Evolutionary conservation across 2,888 invertebrate species (phyloP), one percentile per base, ranked within the genome.

Genomic region (Resseliella maxima): DNA sequence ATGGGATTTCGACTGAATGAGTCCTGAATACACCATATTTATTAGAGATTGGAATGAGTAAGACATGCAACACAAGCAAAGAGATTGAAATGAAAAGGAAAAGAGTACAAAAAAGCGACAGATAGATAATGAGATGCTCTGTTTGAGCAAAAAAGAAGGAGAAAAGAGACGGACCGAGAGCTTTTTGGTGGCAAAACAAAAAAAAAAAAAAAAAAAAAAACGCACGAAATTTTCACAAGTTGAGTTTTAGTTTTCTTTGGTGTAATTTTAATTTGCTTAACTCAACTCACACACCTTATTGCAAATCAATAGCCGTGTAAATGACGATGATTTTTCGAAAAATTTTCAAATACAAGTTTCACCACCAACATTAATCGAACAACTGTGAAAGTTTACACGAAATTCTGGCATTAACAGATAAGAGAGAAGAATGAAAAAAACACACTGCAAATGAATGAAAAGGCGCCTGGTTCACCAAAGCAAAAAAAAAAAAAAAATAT

Each of bases 301-400:
- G 24, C n/a, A 24, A 3, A 59, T 59, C n/a, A 24, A 59, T 59
- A 59, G 59, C n/a, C 59, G 59, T 3, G 3, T 24, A 59, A 59
- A 59, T 59, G 59, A 59, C 24, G 59, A 59, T 59, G 59, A 59
- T 59, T 59, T 59, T 59, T 24, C 50, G 50, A 59, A 59, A 59
- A 59, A 59, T 24, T 50, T 50, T 50, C 46, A 50, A 50, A 24
- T 59, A 24, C n/a, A 59, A 59, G n/a, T 59, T 59, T 24, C 5
- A 59, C n/a, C 2, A 59, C 24, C 59, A 59, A 59, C n/a, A 59
- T 24, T 59, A 24, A 59, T 59, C 6, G 59, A 50, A 24, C 18
- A 18, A 15, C 24, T 59, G 24, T 50, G 10, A 50, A 50, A 50
- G 50, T 50, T 50, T 41, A 12, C 50, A 50, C 21, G 15, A 50